phyloP scores from a whole-genome alignment of 2,113 vertebrate genomes.

The Diadophis punctatus region DNA sequence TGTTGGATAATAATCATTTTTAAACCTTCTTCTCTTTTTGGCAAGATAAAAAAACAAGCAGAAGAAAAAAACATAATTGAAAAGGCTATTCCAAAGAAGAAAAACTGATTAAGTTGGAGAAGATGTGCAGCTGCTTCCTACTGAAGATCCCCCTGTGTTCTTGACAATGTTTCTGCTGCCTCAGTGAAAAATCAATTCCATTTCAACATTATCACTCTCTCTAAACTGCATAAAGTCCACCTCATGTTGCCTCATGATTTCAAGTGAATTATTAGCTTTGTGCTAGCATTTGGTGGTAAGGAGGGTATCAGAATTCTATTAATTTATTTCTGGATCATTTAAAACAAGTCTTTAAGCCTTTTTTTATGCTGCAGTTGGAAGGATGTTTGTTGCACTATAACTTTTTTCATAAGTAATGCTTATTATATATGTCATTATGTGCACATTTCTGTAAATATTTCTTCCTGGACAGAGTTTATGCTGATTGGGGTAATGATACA shows the following conservation, averaged over 20 bases:
- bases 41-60: constrained; percentile 30
- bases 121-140: constrained; percentile 24
- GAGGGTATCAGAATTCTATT: constrained; percentile 9
- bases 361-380: constrained; percentile 4
- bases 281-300: constrained; percentile 8
- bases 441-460: constrained; percentile 6
- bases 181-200: constrained; percentile 20
- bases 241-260: constrained; percentile 27
- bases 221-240: neutral
- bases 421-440: neutral
- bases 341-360: neutral
- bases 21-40: constrained; percentile 8
- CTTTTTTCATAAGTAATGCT: constrained; percentile 17
- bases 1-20: constrained; percentile 15
- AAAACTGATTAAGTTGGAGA: neutral
- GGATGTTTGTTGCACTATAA: constrained; percentile 11
- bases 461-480: neutral
- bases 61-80: constrained; percentile 47
- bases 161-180: constrained; percentile 13
- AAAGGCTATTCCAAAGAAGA: constrained; percentile 11
- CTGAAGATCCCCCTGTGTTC: constrained; percentile 15
- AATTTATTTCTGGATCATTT: neutral
- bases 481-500: neutral
- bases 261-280: constrained; percentile 37
- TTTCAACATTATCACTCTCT: constrained; percentile 35